Percentiles rank a stretch among this genome's conserved stretches.
phyloP scores from a whole-genome alignment of 2,888 invertebrate species.

The Tipula lateralis region DNA sequence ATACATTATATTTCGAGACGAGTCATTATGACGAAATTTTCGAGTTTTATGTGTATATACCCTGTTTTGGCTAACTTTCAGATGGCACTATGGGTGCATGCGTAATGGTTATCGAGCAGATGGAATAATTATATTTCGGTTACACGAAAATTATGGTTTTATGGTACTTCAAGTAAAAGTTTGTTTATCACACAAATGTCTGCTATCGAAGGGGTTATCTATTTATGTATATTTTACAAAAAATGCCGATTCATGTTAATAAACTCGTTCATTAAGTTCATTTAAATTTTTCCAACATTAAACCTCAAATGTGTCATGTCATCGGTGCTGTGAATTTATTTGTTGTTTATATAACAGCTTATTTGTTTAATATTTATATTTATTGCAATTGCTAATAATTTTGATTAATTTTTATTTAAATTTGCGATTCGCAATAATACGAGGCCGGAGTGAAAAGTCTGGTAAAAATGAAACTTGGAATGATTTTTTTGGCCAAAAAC shows the following conservation, averaged over 20 bases:
- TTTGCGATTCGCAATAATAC: too few species aligned
- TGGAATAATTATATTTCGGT: not conserved
- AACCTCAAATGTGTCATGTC: not conserved
- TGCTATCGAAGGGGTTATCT: not conserved
- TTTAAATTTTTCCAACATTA: not conserved
- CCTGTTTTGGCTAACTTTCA: not conserved
- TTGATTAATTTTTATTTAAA: not conserved
- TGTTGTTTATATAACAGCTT: not conserved
- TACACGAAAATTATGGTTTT: conserved; percentile 1
- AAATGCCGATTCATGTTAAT: not conserved
- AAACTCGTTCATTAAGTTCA: not conserved
- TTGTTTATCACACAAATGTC: not conserved
- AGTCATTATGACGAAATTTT: not conserved
- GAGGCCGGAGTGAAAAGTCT: too few species aligned
- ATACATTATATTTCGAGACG: not conserved
- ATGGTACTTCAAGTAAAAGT: not conserved
- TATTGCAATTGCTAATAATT: not conserved
- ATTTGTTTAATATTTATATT: not conserved
- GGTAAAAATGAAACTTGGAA: too few species aligned
- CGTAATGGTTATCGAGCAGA: not conserved
- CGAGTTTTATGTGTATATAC: too few species aligned
- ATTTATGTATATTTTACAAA: not conserved
- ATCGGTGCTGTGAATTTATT: not conserved
- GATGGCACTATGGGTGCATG: not conserved
- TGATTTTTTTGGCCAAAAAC: too few species aligned